phyloP scores from a whole-genome alignment of 2,888 invertebrate genomes.

The Pseudococcus jackbeardsleyi region DNA sequence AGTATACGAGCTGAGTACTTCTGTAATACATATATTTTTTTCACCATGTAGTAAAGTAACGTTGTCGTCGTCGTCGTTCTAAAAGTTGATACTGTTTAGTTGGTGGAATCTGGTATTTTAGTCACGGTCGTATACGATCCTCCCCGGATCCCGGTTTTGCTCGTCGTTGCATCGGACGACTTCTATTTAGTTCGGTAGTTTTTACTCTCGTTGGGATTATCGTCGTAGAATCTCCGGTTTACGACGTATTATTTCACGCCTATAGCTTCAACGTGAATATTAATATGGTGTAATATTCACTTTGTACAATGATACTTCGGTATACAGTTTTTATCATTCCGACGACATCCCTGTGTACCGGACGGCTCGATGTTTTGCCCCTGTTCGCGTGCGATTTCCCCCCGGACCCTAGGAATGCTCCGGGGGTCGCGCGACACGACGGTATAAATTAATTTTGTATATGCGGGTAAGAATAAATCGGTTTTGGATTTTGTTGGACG shows the following conservation, averaged over 20 bases:
- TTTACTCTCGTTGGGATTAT: slow-evolving; percentile 54
- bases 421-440: not conserved
- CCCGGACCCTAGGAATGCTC: not conserved
- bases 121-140: slow-evolving; percentile 35
- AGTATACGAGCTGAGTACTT: not conserved
- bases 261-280: slow-evolving; percentile 54
- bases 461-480: not conserved
- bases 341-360: slow-evolving; percentile 24
- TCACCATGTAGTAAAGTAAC: not conserved
- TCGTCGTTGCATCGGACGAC: slow-evolving; percentile 12
- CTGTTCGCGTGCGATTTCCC: not conserved
- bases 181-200: slow-evolving; percentile 51
- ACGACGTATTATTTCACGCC: slow-evolving; percentile 56
- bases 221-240: slow-evolving; percentile 46
- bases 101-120: slow-evolving; percentile 37
- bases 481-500: too few species aligned
- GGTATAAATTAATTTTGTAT: not conserved
- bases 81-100: slow-evolving; percentile 40
- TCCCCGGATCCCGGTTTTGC: not conserved
- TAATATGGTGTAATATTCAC: slow-evolving; percentile 53
- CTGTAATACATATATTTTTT: slow-evolving; percentile 19
- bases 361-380: not conserved
- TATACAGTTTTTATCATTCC: slow-evolving; percentile 31
- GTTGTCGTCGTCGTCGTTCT: slow-evolving; percentile 16
- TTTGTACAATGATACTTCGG: slow-evolving; percentile 46